These are phyloP conservation scores for Rhagonycha lutea DNA, from an alignment of 2,888 invertebrate genomes.

Conservation along the genomic window DNA sequence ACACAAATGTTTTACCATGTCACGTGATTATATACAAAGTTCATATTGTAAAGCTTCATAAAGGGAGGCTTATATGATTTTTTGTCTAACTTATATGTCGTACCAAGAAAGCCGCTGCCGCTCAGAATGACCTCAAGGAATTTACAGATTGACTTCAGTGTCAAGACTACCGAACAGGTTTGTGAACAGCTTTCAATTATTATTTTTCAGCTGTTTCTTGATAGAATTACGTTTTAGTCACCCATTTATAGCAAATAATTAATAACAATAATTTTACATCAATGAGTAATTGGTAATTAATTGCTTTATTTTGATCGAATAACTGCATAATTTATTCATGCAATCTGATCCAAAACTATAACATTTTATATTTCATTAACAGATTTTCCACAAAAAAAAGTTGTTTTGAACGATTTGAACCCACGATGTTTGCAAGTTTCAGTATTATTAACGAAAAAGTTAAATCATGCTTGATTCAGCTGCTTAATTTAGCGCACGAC, in stretches of 20 bases:
- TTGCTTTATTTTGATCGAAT: not conserved
- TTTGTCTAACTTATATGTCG: conserved; percentile 31
- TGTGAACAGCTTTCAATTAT: conserved; percentile 32
- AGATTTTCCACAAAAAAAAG: no score
- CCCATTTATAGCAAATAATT: not conserved
- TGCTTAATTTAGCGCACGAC: not conserved
- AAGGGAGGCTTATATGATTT: conserved; percentile 27
- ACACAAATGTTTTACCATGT: conserved; percentile 24
- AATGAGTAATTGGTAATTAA: not conserved
- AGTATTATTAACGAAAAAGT: not conserved
- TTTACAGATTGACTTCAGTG: conserved; percentile 36
- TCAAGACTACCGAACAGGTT: conserved; percentile 39
- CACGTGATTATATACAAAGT: conserved; percentile 31
- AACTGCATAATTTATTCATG: not conserved
- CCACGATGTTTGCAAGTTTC: not conserved
- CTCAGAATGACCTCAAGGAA: conserved; percentile 35
- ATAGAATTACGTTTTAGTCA: conserved; percentile 17
- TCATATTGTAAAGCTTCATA: conserved; percentile 25
- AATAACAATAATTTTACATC: not conserved
- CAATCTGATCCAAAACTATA: no score
- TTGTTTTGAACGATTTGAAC: not conserved
- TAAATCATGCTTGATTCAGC: not conserved
- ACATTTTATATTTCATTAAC: not conserved
- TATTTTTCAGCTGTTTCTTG: conserved; percentile 18
- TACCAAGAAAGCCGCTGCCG: conserved; percentile 34